Evolutionary conservation across 2,113 vertebrate genomes (phyloP).

Genomic region (Ptilonorhynchus violaceus): DNA sequence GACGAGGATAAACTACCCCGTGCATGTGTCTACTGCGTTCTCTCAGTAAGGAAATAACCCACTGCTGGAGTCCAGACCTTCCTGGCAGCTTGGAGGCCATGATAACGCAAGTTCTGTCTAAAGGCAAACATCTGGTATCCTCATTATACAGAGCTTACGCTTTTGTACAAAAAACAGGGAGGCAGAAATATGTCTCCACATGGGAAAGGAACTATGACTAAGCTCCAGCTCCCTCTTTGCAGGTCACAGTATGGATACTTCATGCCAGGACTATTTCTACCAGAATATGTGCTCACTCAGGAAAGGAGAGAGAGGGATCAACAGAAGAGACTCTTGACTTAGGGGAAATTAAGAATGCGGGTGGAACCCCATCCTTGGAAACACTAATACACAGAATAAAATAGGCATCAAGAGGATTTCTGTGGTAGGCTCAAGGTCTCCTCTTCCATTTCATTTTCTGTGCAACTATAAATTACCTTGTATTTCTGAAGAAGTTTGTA

Average conservation of each 20-base stretch:
- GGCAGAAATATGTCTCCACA: constrained; percentile 3
- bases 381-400: not conserved
- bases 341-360: not conserved
- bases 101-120: constrained; percentile 31
- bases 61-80: constrained; percentile 50
- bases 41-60: constrained; percentile 47
- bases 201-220: not conserved
- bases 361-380: not conserved
- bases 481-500: not conserved
- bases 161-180: not conserved
- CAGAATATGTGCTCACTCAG: not conserved
- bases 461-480: not conserved
- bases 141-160: constrained; percentile 28
- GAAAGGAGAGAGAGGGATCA: not conserved
- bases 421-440: not conserved
- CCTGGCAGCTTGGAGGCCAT: constrained; percentile 29
- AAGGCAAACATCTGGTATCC: constrained; percentile 59
- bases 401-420: not conserved
- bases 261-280: not conserved
- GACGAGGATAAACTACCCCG: not conserved
- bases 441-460: not conserved
- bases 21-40: not conserved
- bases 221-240: not conserved
- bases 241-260: not conserved
- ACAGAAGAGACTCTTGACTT: not conserved